Conservation (phyloP, 2,113 vertebrate genomes). For the Sceloporus undulatus region DNA sequence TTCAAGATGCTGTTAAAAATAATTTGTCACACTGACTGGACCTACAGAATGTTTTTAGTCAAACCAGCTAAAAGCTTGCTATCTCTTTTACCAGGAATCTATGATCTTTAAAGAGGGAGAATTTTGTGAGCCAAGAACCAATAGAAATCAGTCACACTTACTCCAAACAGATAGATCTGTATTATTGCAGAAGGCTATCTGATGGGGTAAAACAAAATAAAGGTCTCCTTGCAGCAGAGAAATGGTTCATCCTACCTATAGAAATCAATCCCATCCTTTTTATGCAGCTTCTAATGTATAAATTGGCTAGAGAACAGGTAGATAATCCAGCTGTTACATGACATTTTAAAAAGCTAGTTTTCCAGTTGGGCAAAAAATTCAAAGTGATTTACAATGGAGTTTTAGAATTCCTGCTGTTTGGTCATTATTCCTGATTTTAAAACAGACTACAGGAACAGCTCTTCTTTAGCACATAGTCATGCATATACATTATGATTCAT, state of each 20-base stretch:
- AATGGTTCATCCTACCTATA: neutral
- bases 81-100: neutral
- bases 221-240: neutral
- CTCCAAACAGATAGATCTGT: neutral
- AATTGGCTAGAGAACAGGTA: neutral
- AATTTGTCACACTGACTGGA: neutral
- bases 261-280: neutral
- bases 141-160: neutral
- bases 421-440: conserved; percentile 6
- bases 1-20: neutral
- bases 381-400: neutral
- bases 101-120: neutral
- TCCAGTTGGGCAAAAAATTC: neutral
- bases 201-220: neutral
- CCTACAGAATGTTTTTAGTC: neutral
- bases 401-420: neutral
- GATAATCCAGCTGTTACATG: neutral
- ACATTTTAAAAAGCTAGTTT: conserved; percentile 13
- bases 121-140: neutral
- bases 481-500: neutral
- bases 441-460: neutral
- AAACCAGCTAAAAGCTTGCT: neutral
- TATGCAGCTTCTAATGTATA: neutral
- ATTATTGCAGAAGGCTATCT: neutral
- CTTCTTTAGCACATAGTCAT: neutral